Conservation (phyloP, 1,140 invertebrate genomes). For the Reticulitermes speratus region DNA sequence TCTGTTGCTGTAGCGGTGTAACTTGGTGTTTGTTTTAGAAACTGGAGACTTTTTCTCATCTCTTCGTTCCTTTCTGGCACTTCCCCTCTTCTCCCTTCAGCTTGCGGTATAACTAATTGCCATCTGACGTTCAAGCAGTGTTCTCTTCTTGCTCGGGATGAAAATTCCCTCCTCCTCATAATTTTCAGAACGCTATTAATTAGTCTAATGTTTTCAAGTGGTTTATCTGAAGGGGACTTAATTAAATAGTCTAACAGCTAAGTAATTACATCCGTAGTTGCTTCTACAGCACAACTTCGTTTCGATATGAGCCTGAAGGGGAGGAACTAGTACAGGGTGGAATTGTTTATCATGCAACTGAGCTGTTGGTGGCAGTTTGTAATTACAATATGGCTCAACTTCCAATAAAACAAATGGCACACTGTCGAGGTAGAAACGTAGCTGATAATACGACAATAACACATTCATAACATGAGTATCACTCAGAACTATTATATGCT, state of each 20-base stretch:
- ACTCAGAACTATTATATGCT: too few species aligned
- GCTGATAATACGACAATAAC: too few species aligned
- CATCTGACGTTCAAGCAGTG: conserved; percentile 23
- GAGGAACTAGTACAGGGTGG: neutral
- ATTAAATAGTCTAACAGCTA: conserved; percentile 17
- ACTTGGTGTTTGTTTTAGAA: too few species aligned
- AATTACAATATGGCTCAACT: neutral
- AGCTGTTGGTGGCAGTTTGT: neutral
- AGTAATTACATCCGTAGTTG: conserved; percentile 11
- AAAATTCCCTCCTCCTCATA: conserved; percentile 16
- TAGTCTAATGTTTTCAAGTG: conserved; percentile 27
- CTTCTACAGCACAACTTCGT: neutral
- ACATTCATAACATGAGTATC: too few species aligned
- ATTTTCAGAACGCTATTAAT: conserved; percentile 28
- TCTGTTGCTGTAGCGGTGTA: too few species aligned
- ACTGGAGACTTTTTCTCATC: too few species aligned
- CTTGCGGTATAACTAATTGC: conserved; percentile 22
- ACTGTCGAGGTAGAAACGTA: too few species aligned
- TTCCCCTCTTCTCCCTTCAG: neutral
- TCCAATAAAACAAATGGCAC: neutral
- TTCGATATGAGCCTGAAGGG: neutral
- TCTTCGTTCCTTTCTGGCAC: neutral
- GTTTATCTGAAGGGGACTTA: conserved; percentile 21
- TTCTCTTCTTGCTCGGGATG: conserved; percentile 5
- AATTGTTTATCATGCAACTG: neutral